Percentiles rank a stretch among this genome's conserved stretches.
These are phyloP conservation scores for Homalodisca vitripennis DNA, from an alignment of 1,140 invertebrate genomes.

Conservation along the genomic window DNA sequence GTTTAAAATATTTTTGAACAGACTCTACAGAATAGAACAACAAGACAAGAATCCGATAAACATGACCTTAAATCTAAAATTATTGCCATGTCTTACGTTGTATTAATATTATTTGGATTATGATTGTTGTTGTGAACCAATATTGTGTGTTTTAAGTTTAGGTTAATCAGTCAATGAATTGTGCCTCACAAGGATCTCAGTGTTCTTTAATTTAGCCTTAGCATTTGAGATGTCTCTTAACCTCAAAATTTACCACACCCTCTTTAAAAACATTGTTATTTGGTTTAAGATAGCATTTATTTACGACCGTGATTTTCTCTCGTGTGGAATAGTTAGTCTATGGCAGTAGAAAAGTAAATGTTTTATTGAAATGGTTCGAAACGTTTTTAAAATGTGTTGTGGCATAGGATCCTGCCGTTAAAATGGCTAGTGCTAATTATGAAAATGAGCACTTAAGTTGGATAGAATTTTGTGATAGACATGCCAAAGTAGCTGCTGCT, in stretches of 20 bases:
- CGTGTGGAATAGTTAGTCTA: too few relatives aligned
- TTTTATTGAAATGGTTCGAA: background rate
- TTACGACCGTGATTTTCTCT: too few relatives aligned
- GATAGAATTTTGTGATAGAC: constrained; percentile 86
- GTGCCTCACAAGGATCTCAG: background rate
- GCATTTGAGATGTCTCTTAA: constrained; percentile 9
- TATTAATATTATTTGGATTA: background rate
- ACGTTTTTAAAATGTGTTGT: background rate
- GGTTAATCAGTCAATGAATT: background rate
- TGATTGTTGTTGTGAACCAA: background rate
- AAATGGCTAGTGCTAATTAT: constrained; percentile 36
- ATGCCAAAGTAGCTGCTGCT: constrained; percentile 76
- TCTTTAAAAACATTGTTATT: background rate
- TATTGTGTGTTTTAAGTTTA: background rate
- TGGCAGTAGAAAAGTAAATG: too few relatives aligned
- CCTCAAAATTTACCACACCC: constrained; percentile 25
- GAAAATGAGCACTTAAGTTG: constrained; percentile 49
- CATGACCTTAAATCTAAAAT: background rate
- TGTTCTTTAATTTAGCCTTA: background rate
- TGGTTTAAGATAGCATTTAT: too few relatives aligned
- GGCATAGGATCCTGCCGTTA: background rate
- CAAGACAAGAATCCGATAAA: background rate
- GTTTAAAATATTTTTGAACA: too few relatives aligned
- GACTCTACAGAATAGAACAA: too few relatives aligned
- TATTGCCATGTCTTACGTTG: background rate